Evolutionary conservation across 2,888 invertebrate species (phyloP).

Genomic region (Idaea aversata): DNA sequence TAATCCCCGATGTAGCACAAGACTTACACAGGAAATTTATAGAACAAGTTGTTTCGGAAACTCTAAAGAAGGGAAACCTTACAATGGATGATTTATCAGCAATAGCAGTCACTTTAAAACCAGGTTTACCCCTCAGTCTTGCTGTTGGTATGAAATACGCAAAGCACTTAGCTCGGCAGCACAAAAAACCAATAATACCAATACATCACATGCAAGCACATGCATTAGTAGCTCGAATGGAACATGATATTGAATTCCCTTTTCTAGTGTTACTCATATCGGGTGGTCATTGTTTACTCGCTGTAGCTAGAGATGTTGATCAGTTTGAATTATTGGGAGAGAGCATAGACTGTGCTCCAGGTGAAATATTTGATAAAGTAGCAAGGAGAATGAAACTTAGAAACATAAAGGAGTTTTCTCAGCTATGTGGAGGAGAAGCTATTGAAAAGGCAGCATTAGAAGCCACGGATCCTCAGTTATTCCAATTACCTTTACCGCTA

Average conservation of each 20-base stretch:
- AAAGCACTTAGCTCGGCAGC: conserved; percentile 84
- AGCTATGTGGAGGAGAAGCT: conserved; percentile 91
- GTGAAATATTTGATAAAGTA: conserved; percentile 96
- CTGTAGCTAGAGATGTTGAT: conserved; percentile 86
- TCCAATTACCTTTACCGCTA: conserved; percentile 84
- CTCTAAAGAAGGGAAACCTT: conserved; percentile 83
- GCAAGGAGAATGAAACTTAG: conserved; percentile 91
- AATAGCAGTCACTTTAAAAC: conserved; percentile 93
- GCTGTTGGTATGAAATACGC: conserved; percentile 91
- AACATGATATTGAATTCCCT: conserved; percentile 87
- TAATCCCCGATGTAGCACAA: conserved; percentile 93
- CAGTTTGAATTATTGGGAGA: conserved; percentile 91
- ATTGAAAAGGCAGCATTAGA: conserved; percentile 89
- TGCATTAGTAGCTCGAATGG: conserved; percentile 93
- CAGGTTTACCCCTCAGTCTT: conserved; percentile 90
- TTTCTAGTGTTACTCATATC: conserved; percentile 94
- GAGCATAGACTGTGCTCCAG: conserved; percentile 92
- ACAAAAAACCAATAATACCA: conserved; percentile 93
- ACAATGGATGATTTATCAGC: conserved; percentile 87
- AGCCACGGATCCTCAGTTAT: conserved; percentile 84
- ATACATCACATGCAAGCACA: conserved; percentile 99
- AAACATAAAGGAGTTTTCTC: conserved; percentile 87
- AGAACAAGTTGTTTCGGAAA: conserved; percentile 84
- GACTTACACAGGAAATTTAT: conserved; percentile 90
- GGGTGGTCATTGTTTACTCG: conserved; percentile 95